These are phyloP conservation scores for Spatula versicolor DNA, from an alignment of 2,797 vertebrate genomes.

Conservation along the genomic window DNA sequence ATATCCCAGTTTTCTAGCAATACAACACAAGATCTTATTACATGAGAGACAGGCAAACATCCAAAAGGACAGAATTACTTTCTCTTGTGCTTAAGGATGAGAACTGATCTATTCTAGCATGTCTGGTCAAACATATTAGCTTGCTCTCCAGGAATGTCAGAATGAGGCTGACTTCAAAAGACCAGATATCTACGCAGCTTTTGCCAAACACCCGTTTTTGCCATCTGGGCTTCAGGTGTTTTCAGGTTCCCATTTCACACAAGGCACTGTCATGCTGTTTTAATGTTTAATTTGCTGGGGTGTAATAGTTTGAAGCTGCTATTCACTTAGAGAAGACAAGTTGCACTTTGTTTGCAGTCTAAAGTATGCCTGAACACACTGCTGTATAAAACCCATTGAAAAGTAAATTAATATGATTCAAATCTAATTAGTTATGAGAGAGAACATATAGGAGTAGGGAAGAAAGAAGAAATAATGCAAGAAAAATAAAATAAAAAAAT, in stretches of 20 bases:
- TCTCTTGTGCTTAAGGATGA: not conserved
- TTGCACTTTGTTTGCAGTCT: not conserved
- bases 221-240: conserved; percentile 52
- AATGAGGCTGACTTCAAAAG: conserved; percentile 32
- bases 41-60: not conserved
- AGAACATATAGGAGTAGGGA: not conserved
- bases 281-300: not conserved
- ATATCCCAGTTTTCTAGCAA: not conserved
- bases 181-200: not conserved
- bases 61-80: not conserved
- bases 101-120: not conserved
- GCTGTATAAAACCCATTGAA: not conserved
- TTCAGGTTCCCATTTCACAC: not conserved
- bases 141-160: not conserved
- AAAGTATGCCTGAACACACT: not conserved
- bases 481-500: not conserved
- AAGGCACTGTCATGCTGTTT: not conserved
- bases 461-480: not conserved
- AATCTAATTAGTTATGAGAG: not conserved
- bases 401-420: not conserved
- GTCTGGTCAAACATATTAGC: not conserved
- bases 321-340: not conserved
- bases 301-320: not conserved
- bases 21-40: not conserved
- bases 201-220: not conserved